Base-by-base conservation (phyloP, 2,888 invertebrate species). In the Stenotaenia linearis region DNA sequence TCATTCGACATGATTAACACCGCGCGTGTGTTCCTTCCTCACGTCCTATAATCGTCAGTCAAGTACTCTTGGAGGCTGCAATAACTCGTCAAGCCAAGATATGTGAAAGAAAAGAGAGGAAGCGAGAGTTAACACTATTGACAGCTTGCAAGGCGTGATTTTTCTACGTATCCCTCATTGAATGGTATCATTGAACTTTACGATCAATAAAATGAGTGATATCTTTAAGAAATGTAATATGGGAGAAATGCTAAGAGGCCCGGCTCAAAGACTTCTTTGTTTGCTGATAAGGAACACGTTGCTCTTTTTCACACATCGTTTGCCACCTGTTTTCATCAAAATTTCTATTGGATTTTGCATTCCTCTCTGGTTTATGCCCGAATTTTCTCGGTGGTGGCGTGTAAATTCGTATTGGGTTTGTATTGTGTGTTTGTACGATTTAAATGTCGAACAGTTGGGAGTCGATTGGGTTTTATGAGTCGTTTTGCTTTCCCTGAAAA, bases 1-100 rank as follows among this genome's bases (percentile, higher is more conserved):
- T 61, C 61, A 23, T 61, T 61, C 23, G 61, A 61, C 61, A 61
- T 61, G 61, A 61, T 61, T 61, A 61, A 61, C 61, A 61, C 61
- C 61, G 9, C 12, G 25, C 61, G 61, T 61, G 25, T 61, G 61
- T 61, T 61, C 61, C 15, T 61, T 61, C 61, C 61, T 61, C 25
- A 61, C 61, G 61, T 61, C 61, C 25, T 61, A 61, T 61, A 61
- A 61, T 61, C 61, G 61, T 61, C 61, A 61, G 61, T 61, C 61
- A 61, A 61, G 61, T 61, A 61, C 61, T 5, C 61, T 61, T 61
- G 61, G 61, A 25, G 61, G 25, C 61, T 61, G 25, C 25, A 61
- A 61, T 61, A 61, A 61, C 61, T 61, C 61, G 23, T 28, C 61
- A 23, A 61, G 25, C 25, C 61, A 10, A 25, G 61, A 61, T 61